Evolutionary conservation across 2,888 invertebrate species (phyloP), one percentile per base, ranked within the genome.

Genomic region (Electrophaes corylata): DNA sequence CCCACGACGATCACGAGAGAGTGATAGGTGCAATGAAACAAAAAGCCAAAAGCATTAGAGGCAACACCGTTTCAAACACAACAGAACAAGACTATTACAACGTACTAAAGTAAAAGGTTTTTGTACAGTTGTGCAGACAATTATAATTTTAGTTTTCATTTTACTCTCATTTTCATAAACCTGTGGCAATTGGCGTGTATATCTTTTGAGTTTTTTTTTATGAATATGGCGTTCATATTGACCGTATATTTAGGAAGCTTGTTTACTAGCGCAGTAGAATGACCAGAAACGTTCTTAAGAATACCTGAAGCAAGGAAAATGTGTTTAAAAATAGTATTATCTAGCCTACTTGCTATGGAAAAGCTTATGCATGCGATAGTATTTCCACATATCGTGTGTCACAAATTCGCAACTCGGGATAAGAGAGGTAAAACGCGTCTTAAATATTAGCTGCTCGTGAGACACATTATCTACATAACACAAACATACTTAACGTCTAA

Each of bases 1-100:
- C 91, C 91, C 91, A 91, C 89, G 91, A 78, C 75, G 91, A 73
- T 76, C 75, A 77, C 76, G 76, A 73, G 70, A 67, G 70, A 72
- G 64, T 70, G 65, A 72, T 69, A 70, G 66, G 72, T 73, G 72
- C 67, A 71, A 69, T 71, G 72, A 70, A 76, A 75, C 77, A 78
- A 77, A 74, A 55, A 50, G 54, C 46, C 31, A 54, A 59, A 50
- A 73, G 70, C 73, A 73, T 72, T 73, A 71, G 67, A 64, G 68
- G 65, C 71, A 70, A 75, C 71, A 67, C 56, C 65, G 62, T 68
- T 72, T 65, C 55, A 47, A 62, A 56, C 53, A 65, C 57, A 57
- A 45, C 66, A 58, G 52, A 57, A 46, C 48, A 41, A 57, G 29
- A 61, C 50, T 47, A 39, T 49, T 45, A 54, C 44, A 56, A 59